phyloP scores from a whole-genome alignment of 2,113 vertebrate genomes.

The Diadophis punctatus region DNA sequence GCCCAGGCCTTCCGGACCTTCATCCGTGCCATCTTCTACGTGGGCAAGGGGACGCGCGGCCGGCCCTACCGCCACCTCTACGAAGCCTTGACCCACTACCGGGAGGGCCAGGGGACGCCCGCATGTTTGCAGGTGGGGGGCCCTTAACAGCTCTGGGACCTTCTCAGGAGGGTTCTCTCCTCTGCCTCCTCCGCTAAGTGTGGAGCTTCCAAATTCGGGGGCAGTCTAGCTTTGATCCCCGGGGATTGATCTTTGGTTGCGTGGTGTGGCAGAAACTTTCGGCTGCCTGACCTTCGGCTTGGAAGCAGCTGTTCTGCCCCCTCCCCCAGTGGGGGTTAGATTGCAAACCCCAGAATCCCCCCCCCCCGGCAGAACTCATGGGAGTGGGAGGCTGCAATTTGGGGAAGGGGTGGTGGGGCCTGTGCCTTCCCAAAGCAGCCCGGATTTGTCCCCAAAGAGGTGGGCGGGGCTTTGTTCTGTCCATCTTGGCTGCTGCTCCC shows the following conservation, averaged over 20 bases:
- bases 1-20: conserved; percentile 79
- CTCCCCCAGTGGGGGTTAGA: not conserved
- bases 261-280: not conserved
- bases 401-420: not conserved
- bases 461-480: not conserved
- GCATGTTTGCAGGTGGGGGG: not conserved
- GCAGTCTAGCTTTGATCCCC: not conserved
- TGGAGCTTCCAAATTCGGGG: not conserved
- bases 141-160: not conserved
- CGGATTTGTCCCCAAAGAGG: not conserved
- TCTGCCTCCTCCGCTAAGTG: too few relatives aligned
- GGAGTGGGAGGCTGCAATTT: not conserved
- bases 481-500: not conserved
- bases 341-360: not conserved
- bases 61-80: conserved; percentile 83
- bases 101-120: conserved; percentile 56
- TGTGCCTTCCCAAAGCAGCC: not conserved
- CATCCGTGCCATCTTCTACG: conserved; percentile 83
- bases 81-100: conserved; percentile 77
- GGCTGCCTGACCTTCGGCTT: not conserved
- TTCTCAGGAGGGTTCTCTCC: accelerated
- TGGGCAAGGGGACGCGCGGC: conserved; percentile 87
- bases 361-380: not conserved
- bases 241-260: not conserved
- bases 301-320: not conserved